Base-by-base conservation (phyloP, 2,113 vertebrate species). In the Pseudonaja textilis region DNA sequence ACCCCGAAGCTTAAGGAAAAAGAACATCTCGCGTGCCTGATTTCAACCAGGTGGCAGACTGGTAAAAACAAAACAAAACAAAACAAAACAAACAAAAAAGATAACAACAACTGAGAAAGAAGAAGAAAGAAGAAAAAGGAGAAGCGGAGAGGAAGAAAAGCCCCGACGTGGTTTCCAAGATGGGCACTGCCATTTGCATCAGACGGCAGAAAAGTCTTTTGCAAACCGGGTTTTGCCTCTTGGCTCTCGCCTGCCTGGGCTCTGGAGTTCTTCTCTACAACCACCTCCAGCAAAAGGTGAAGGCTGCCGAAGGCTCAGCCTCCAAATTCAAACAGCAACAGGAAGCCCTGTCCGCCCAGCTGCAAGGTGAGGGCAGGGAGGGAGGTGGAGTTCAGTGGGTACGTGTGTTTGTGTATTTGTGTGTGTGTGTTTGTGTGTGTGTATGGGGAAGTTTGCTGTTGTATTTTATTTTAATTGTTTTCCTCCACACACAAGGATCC, bases 271-370 rank as follows among this genome's bases (percentile, higher is more conserved):
- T 97, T 29, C 26, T 97, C 11, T 97, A 97, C 94, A 92, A 6
- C 23, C 96, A 96, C 92, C 89, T 97, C 91, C 95, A 96, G 94
- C 91, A 96, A 3, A 97, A 96, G 91, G 95, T 95, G 94, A 94
- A 85, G 86, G 86, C 11, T 39, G 95, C 97, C 0, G 96, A 97
- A 12, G 91, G 89, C 2, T 92, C 97, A 93, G 94, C 97, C 6
- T 93, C 94, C 93, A 97, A 96, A 91, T 96, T 95, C 97, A 97
- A 95, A 5, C 97, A 97, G 96, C 97, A 98, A 96, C 97, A 98
- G 86, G 97, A 98, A 91, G 95, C 96, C 0, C 96, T 98, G 14
- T 97, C 97, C 5, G 97, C 97, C 0, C 97, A 98, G 94, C 96
- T 97, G 55, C 97, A 98, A 94, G 97, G 97, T 98, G 96, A 96